Percentiles rank a stretch among this genome's conserved stretches.
phyloP scores from a whole-genome alignment of 2,888 invertebrate species.

The Dexiosoma caninum region DNA sequence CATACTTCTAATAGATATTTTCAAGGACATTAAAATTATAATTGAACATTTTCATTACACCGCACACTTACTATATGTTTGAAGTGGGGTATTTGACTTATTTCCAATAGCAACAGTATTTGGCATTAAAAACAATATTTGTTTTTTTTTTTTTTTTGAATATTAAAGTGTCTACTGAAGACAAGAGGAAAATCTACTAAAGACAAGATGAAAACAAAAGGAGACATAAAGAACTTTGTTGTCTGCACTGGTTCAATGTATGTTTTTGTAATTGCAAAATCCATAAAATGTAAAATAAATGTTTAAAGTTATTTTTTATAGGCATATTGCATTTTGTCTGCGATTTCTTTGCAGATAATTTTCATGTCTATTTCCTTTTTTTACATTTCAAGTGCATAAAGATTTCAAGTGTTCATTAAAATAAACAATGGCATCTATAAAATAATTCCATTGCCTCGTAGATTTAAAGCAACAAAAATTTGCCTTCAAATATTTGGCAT shows the following conservation, averaged over 20 bases:
- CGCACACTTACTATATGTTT: background rate
- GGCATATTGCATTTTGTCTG: background rate
- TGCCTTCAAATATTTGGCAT: background rate
- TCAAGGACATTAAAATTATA: slow-evolving; percentile 33
- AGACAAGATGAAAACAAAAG: background rate
- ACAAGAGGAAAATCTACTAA: background rate
- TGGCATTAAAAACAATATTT: slow-evolving; percentile 18
- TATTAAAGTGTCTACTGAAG: background rate
- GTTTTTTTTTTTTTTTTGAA: background rate
- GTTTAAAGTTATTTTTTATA: background rate
- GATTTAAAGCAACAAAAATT: background rate
- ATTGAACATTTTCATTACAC: background rate
- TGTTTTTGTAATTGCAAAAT: background rate
- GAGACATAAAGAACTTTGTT: background rate
- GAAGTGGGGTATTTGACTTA: background rate
- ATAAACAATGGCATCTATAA: background rate
- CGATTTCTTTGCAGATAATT: slow-evolving; percentile 4
- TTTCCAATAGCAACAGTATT: slow-evolving; percentile 16
- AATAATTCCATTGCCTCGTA: background rate
- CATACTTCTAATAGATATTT: background rate
- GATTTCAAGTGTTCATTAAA: slow-evolving; percentile 42
- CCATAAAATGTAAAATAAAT: background rate
- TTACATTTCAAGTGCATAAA: slow-evolving; percentile 47
- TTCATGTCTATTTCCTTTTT: background rate
- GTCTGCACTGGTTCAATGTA: background rate